Conservation (phyloP, 2,888 invertebrate species). For the Dicyrtomina minuta region DNA sequence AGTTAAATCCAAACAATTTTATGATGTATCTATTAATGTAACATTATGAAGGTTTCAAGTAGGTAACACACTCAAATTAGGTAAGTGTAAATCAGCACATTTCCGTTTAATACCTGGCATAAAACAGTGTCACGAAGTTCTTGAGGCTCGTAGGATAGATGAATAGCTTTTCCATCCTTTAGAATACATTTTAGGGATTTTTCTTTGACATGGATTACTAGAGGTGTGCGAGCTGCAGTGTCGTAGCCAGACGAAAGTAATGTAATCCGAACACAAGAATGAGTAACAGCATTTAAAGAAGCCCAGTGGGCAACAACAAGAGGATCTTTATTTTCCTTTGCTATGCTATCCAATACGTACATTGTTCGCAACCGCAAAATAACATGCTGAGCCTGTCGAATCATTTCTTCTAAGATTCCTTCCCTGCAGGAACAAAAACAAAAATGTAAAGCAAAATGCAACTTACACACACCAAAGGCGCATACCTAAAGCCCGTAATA, state of each 20-base stretch:
- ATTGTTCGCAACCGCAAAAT: slow-evolving; percentile 88
- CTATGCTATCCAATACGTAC: slow-evolving; percentile 88
- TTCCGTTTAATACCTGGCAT: too few species aligned
- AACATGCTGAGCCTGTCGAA: slow-evolving; percentile 93
- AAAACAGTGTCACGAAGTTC: too few species aligned
- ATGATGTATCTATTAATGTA: background rate
- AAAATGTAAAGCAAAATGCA: too few species aligned
- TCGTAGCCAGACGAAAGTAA: slow-evolving; percentile 80
- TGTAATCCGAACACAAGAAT: slow-evolving; percentile 91
- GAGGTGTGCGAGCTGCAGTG: slow-evolving; percentile 71
- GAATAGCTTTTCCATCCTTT: too few species aligned
- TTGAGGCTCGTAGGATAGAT: too few species aligned
- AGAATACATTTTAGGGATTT: too few species aligned
- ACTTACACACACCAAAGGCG: background rate
- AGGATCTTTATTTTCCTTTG: slow-evolving; percentile 91
- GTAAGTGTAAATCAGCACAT: too few species aligned
- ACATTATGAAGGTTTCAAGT: too few species aligned
- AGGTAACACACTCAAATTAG: too few species aligned
- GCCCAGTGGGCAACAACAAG: slow-evolving; percentile 95
- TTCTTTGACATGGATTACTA: too few species aligned
- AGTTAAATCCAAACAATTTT: slow-evolving; percentile 26
- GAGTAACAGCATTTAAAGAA: slow-evolving; percentile 90
- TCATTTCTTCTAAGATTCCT: slow-evolving; percentile 91
- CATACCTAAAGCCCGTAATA: slow-evolving; percentile 9
- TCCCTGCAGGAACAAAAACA: too few species aligned